Evolutionary conservation across 1,140 invertebrate species (phyloP).

Genomic region (Scaptodrosophila lebanonensis): DNA sequence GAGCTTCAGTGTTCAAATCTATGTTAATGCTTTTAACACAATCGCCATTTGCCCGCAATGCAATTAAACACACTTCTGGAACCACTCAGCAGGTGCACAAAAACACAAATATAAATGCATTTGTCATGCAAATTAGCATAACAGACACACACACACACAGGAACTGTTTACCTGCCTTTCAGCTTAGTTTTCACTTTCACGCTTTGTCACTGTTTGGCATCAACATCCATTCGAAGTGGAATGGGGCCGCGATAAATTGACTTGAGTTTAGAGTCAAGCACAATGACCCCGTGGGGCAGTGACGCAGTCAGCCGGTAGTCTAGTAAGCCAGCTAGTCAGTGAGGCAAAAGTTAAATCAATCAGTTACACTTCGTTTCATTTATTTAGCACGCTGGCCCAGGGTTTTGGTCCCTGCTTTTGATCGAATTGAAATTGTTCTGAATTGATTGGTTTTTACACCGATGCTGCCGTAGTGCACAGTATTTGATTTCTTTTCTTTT

Average conservation of each 20-base stretch:
- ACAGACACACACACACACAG: constrained; percentile 17
- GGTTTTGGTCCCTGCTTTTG: not conserved
- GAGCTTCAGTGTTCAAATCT: constrained; percentile 6
- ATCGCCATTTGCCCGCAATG: constrained; percentile 6
- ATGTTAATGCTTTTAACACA: constrained; percentile 9
- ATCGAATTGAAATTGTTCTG: constrained; percentile 20
- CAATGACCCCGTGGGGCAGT: not conserved
- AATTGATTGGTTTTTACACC: constrained; percentile 47
- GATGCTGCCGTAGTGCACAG: constrained; percentile 6
- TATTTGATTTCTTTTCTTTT: too few relatives aligned
- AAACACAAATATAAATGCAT: not conserved
- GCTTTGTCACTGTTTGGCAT: constrained; percentile 3
- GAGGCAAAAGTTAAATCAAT: constrained; percentile 51
- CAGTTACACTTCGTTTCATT: constrained; percentile 39
- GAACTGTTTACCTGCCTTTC: constrained; percentile 11
- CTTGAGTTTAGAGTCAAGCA: constrained; percentile 10
- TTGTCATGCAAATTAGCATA: constrained; percentile 30
- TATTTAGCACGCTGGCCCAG: not conserved
- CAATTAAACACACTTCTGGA: constrained; percentile 34
- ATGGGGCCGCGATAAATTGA: constrained; percentile 27
- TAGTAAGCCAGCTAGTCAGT: constrained; percentile 25
- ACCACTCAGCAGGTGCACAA: constrained; percentile 10
- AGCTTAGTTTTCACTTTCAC: constrained; percentile 49
- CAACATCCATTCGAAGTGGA: not conserved
- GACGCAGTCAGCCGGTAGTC: too few relatives aligned